phyloP scores from a whole-genome alignment of 2,113 vertebrate genomes.

The Rhabdornis inornatus region DNA sequence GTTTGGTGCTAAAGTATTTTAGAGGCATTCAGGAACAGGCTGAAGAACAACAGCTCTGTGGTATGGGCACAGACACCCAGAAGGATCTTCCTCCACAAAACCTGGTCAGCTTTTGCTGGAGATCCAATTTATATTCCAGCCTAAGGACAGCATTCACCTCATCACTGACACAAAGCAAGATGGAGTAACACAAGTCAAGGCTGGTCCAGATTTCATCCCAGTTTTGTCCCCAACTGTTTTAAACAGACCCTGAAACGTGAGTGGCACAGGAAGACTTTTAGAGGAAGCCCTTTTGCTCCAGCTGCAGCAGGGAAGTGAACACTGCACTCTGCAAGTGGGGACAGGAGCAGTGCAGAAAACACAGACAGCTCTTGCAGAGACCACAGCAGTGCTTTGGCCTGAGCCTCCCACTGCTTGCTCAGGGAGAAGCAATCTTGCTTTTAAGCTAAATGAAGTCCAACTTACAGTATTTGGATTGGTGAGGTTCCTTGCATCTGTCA shows the following conservation, averaged over 20 bases:
- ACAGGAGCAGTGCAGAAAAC: neutral
- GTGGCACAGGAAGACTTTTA: neutral
- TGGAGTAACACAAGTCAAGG: neutral
- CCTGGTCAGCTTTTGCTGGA: neutral
- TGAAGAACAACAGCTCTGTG: neutral
- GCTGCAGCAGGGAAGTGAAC: neutral
- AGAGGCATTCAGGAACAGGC: neutral
- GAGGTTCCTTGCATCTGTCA: slow-evolving; percentile 97
- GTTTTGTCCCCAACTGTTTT: neutral
- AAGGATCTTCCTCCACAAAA: neutral
- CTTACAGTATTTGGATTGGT: slow-evolving; percentile 99
- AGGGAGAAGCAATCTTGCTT: neutral
- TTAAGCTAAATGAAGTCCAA: slow-evolving; percentile 7
- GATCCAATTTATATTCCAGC: neutral
- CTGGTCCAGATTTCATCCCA: neutral
- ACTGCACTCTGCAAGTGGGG: neutral
- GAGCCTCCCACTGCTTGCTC: neutral
- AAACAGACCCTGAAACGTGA: neutral
- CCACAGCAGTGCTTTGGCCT: neutral
- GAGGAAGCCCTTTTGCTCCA: neutral
- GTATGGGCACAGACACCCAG: neutral
- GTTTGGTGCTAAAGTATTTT: neutral
- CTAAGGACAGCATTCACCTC: neutral
- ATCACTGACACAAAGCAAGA: neutral
- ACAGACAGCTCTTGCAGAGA: neutral